These are phyloP conservation scores for Muraenolepis orangiensis DNA, from an alignment of 2,797 vertebrate species.

Conservation along the genomic window DNA sequence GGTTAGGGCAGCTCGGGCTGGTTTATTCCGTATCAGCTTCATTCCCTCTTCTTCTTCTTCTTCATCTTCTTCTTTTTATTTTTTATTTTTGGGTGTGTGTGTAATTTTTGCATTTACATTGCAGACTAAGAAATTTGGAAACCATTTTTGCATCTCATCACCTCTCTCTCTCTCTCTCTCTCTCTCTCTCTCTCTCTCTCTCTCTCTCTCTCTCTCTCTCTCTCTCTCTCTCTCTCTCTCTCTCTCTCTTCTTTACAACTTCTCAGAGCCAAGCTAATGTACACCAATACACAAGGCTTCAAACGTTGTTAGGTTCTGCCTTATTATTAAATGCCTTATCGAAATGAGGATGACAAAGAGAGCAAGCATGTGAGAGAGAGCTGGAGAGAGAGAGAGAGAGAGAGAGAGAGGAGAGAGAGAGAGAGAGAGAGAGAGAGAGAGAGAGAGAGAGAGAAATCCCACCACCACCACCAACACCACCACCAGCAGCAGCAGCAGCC, in stretches of 20 bases:
- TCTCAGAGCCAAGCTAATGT: not conserved
- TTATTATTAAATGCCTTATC: not conserved
- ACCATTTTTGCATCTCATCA: not conserved
- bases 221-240: no score
- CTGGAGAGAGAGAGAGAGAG: no score
- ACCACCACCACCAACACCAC: no score
- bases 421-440: no score
- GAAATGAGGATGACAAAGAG: not conserved
- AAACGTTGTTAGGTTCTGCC: not conserved
- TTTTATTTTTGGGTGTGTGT: no score
- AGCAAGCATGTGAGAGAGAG: no score
- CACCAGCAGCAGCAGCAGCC: not conserved
- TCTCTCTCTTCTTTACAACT: not conserved
- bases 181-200: no score
- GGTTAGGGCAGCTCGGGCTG: slow-evolving; percentile 1
- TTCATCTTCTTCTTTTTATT: not conserved
- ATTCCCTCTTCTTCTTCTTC: not conserved
- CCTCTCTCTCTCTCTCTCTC: no score
- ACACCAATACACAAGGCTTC: not conserved
- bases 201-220: no score
- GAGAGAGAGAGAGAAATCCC: no score
- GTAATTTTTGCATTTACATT: not conserved
- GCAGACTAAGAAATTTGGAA: not conserved
- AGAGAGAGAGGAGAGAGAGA: no score
- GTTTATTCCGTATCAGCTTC: slow-evolving; percentile 16